Evolutionary conservation across 2,113 vertebrate genomes (phyloP), one percentile per base, ranked within the genome.

Genomic region (Pan troglodytes): DNA sequence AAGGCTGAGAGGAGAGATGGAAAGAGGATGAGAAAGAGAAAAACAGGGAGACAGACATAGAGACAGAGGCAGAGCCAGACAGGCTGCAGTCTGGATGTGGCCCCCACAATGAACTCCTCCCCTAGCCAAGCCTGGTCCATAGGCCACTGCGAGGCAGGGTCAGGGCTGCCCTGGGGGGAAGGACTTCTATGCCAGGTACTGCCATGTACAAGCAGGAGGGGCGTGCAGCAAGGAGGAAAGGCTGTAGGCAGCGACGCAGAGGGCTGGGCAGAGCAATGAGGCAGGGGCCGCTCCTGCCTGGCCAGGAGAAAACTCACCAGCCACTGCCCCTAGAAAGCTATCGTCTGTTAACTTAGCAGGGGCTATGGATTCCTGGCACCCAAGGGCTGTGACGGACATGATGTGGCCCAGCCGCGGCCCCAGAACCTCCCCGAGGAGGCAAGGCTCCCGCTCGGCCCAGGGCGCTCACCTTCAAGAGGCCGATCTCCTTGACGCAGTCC

Each of bases 401-500:
- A 6, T 1, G 17, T 6, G 16, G 48, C 57, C 85, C 9, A 16
- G 80, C 32, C 17, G 3, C 67, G 48, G 55, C 55, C 68, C 45
- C 6, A 0, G 79, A 70, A 50, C 59, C 38, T 20, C 50, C 64
- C 10, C 3, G 48, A 86, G 25, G 57, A 86, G 20, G 52, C 2
- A 3, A 50, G 38, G 67, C 8, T n/a, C 72, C 70, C 6, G 7
- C 45, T 18, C 7, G 9, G 20, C 61, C 40, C 6, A 0, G 78
- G 86, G 35, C 64, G 32, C 98, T 98, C 98, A 99, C 99, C 99
- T 99, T 99, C 72, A 99, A 96, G 72, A 99, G 99, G 97, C 99
- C 99, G 14, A 99, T 99, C 98, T 99, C 99, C 97, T 99, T 99
- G 98, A 99, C 98, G 90, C 99, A 99, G 97, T 99, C 99, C 97